Evolutionary conservation across 2,888 invertebrate species (phyloP).

Genomic region (Cinara cedri): DNA sequence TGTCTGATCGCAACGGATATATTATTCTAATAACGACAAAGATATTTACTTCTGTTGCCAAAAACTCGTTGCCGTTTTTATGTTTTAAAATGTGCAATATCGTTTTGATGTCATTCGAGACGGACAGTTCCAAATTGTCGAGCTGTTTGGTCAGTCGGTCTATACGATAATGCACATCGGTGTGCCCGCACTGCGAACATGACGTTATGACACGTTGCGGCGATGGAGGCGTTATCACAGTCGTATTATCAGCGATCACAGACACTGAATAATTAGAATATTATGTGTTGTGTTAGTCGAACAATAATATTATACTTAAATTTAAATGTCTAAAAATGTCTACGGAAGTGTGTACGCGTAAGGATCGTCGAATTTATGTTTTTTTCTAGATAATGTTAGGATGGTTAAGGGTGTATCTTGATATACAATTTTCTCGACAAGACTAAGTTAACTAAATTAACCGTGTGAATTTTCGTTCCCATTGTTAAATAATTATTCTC

Average conservation of each 20-base stretch:
- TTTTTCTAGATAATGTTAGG: no score
- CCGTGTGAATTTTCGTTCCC: no score
- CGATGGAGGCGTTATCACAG: conserved; percentile 57
- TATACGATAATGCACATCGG: conserved; percentile 70
- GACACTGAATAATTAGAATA: conserved; percentile 13
- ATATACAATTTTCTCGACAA: no score
- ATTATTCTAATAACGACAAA: no score
- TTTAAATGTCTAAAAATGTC: no score
- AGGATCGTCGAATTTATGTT: neutral
- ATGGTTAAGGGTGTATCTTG: no score
- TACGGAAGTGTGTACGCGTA: neutral
- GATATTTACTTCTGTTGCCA: conserved; percentile 57
- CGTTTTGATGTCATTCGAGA: conserved; percentile 76
- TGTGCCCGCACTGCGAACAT: conserved; percentile 56
- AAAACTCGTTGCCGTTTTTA: conserved; percentile 61
- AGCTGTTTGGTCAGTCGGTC: conserved; percentile 67
- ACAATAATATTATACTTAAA: neutral
- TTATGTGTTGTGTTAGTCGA: neutral
- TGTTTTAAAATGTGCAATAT: conserved; percentile 73
- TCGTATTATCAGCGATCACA: conserved; percentile 53
- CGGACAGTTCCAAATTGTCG: conserved; percentile 74
- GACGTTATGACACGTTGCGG: conserved; percentile 39
- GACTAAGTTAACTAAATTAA: no score
- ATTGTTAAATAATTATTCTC: neutral
- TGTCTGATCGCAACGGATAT: no score